Conservation (phyloP, 1,140 invertebrate genomes). For the Drosophila nannoptera region DNA sequence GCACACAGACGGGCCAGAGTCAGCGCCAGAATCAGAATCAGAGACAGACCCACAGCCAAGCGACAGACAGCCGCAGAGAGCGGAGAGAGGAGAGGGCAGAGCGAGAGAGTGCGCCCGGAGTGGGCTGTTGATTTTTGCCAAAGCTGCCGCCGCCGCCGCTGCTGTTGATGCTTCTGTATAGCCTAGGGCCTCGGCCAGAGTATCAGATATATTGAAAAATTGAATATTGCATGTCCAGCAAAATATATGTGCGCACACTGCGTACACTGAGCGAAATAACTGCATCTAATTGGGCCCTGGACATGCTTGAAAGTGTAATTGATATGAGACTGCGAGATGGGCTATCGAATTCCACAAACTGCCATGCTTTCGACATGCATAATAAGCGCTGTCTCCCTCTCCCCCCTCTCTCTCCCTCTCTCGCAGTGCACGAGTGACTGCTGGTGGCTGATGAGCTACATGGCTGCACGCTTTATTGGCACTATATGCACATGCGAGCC, state of each 20-base stretch:
- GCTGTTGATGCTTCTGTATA: constrained; percentile 23
- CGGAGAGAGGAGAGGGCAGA: not conserved
- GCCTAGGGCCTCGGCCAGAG: constrained; percentile 41
- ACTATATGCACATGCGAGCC: constrained; percentile 36
- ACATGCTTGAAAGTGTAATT: too few relatives aligned
- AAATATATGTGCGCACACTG: constrained; percentile 17
- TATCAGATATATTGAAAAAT: constrained; percentile 74
- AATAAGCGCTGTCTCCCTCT: too few relatives aligned
- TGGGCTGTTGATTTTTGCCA: constrained; percentile 70
- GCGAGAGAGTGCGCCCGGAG: not conserved
- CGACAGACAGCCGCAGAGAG: constrained; percentile 5
- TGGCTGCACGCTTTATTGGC: constrained; percentile 61
- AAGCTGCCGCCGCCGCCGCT: constrained; percentile 50
- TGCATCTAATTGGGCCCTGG: not conserved
- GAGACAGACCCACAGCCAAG: constrained; percentile 11
- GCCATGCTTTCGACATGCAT: too few relatives aligned
- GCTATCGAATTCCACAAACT: too few relatives aligned
- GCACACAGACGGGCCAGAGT: constrained; percentile 69
- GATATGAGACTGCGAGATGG: too few relatives aligned
- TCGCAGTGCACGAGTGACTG: constrained; percentile 15
- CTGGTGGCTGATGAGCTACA: constrained; percentile 35
- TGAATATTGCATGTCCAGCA: constrained; percentile 72
- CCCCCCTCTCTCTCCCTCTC: not conserved
- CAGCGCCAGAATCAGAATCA: constrained; percentile 27
- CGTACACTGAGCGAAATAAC: constrained; percentile 31